Evolutionary conservation across 2,797 vertebrate species (phyloP).

Genomic region (Acridotheres tristis): DNA sequence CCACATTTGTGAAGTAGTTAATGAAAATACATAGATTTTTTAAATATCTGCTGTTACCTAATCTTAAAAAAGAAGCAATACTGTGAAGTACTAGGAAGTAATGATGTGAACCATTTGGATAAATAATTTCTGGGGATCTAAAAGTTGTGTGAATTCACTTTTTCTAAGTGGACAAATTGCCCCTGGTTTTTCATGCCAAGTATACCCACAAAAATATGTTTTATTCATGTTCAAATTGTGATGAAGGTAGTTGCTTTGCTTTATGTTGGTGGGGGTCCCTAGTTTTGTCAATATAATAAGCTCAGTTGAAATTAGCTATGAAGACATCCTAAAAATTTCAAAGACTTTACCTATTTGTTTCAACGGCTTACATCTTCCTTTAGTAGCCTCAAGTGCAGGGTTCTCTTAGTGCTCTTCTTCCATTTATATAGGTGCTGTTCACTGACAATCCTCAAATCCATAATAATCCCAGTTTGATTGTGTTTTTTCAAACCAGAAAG

Average conservation of each 20-base stretch:
- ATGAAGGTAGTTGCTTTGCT: not conserved
- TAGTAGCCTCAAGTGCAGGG: not conserved
- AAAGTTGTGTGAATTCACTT: not conserved
- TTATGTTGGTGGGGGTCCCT: not conserved
- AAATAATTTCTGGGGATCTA: not conserved
- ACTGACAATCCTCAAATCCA: not conserved
- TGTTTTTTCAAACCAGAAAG: not conserved
- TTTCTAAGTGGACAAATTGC: not conserved
- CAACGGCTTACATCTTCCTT: not conserved
- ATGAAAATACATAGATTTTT: not conserved
- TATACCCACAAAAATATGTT: accelerated
- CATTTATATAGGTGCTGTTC: not conserved
- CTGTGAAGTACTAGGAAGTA: not conserved
- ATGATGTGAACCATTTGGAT: not conserved
- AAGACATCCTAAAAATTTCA: not conserved
- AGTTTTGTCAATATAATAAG: not conserved
- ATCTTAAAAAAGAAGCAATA: not conserved
- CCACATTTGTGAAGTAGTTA: not conserved
- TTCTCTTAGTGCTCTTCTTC: not conserved
- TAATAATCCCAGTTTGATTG: not conserved
- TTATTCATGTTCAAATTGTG: not conserved
- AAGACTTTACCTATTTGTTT: not conserved
- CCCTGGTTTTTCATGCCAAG: not conserved
- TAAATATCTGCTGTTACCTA: not conserved
- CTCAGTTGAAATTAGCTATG: not conserved